Percentiles rank a stretch among this genome's conserved stretches.
phyloP scores from a whole-genome alignment of 2,888 invertebrate genomes.

The Drosophila pegasa region DNA sequence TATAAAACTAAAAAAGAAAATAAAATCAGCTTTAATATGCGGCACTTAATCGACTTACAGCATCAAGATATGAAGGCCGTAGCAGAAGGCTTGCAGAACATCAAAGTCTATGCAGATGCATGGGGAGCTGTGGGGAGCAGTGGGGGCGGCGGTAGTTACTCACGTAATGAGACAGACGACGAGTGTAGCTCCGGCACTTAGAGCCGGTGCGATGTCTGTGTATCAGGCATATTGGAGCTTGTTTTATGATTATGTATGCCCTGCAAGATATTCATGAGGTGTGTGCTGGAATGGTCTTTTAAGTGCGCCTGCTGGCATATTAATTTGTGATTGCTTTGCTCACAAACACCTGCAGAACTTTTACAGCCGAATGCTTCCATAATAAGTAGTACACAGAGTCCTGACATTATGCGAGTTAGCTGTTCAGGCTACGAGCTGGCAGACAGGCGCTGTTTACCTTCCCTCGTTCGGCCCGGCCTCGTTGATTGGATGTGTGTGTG shows the following conservation, averaged over 20 bases:
- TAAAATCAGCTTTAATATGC: background rate
- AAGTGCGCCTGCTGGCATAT: constrained; percentile 52
- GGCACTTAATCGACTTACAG: background rate
- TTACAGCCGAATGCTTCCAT: constrained; percentile 43
- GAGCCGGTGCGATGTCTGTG: background rate
- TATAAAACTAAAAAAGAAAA: too few relatives aligned
- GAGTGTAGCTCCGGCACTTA: background rate
- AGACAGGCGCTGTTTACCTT: constrained; percentile 21
- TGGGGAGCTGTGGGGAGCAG: too few relatives aligned
- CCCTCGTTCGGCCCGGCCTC: constrained; percentile 9
- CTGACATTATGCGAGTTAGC: constrained; percentile 23
- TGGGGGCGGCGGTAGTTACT: background rate
- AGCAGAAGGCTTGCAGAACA: background rate
- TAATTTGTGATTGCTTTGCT: constrained; percentile 50
- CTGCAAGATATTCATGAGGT: constrained; percentile 28
- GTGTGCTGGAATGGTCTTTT: constrained; percentile 27
- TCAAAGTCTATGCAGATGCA: constrained; percentile 6
- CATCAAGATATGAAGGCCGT: background rate
- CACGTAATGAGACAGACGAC: constrained; percentile 21
- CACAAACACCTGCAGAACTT: constrained; percentile 48
- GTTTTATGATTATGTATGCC: constrained; percentile 42
- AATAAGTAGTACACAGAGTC: constrained; percentile 33
- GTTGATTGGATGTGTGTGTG: constrained; percentile 45
- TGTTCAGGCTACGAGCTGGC: constrained; percentile 4
- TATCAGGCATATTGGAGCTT: constrained; percentile 15